Evolutionary conservation across 2,888 invertebrate species (phyloP), one percentile per base, ranked within the genome.

Genomic region (Epinotia brunnichana): DNA sequence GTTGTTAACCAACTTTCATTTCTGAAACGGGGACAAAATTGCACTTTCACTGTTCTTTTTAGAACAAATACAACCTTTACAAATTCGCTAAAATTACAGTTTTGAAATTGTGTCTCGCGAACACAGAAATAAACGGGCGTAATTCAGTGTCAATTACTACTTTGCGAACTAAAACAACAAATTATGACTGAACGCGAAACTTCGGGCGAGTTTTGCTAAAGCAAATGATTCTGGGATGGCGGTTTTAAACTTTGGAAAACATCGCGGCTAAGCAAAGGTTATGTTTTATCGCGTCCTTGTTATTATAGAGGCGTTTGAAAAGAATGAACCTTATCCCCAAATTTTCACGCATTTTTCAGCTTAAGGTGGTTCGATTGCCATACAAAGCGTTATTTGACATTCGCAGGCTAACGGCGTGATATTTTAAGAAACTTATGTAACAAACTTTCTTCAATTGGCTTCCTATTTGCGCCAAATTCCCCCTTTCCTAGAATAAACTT

Each of bases 131-230:
- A 21, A 62, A 24, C 11, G 24, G 61, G 9, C 15, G 24, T 24
- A 56, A 19, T 24, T 48, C 62, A n/a, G 48, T 13, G 29, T 63
- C 17, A 19, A 51, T 29, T 11, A 48, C 21, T n/a, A 63, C 13
- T 60, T 51, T 19, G 17, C 51, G 2, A 63, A 63, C 63, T 63
- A 53, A 51, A 29, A 24, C 51, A 63, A 63, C 29, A 51, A 63
- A 63, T 63, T 44, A 51, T 53, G 29, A 7, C 51, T 10, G 13
- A 35, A n/a, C 63, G 17, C 17, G 62, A 19, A 41, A 61, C 21
- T 61, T 15, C n/a, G 41, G 21, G 44, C 41, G 44, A 44, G 61
- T 61, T 61, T 61, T 41, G 21, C n/a, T 13, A 13, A 51, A 53
- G 41, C 62, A 48, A 62, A 62, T 62, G 7, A 62, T 29, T 62